Base-by-base conservation (phyloP, 2,113 vertebrate genomes). In the Condylura cristata region DNA sequence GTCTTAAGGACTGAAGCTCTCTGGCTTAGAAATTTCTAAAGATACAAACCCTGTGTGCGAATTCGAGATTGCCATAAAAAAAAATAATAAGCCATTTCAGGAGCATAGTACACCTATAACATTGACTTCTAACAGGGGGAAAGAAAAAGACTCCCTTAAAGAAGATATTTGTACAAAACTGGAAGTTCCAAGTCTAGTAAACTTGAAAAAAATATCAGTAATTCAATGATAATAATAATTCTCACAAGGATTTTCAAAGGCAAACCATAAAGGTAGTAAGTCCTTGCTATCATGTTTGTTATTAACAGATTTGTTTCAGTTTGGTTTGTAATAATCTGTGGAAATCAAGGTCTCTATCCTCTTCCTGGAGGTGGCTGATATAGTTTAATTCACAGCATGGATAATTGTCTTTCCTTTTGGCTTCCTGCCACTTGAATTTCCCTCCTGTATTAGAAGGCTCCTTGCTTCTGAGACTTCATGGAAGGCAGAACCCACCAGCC, bases 1-100 rank as follows among this genome's bases (percentile, higher is more conserved):
- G n/a, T 90, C 53, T 91, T 66, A 91, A 95, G 32, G 28, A 61
- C 24, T 63, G n/a, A 84, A 61, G 9, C 3, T 37, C 30, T 94
- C 46, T 20, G 26, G 14, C 89, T 93, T 78, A 16, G 84, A 93
- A 75, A 22, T 93, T 86, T 89, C 94, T 80, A 75, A 80, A 94
- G 89, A 75, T 8, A 65, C n/a, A 68, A 84, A 17, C 8, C 51
- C 13, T 63, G 20, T 13, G 18, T 76, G 48, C 24, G 72, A 92
- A 70, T 63, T 32, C 82, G 20, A n/a, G 16, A 81, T 17, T 13
- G 53, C 37, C 48, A 13, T 53, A 22, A 88, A 60, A 44, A 32
- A 39, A 70, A 90, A n/a, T n/a, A 83, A 32, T 28, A 82, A 83
- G 39, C 18, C 8, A 65, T 58, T 63, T 20, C 32, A 51, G 32